Conservation (phyloP, 2,888 invertebrate species). For the Ferdinandea cuprea region DNA sequence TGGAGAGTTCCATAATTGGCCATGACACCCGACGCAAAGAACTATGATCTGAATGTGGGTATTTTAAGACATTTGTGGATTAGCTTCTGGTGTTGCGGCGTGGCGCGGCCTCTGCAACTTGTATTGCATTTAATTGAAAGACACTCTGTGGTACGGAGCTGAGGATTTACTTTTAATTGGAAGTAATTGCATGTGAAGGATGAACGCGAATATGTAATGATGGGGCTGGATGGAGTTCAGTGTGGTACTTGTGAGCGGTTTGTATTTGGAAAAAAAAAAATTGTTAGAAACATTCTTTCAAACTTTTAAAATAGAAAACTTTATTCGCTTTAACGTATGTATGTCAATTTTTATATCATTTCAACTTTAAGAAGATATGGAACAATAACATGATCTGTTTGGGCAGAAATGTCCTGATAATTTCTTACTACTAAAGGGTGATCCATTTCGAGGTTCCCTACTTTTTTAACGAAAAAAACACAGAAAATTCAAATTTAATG, state of each 20-base stretch:
- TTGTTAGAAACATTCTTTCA: no score
- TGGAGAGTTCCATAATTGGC: constrained; percentile 70
- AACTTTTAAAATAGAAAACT: no score
- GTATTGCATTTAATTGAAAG: constrained; percentile 36
- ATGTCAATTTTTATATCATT: no score
- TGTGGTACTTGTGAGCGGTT: not conserved
- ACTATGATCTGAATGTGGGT: constrained; percentile 26
- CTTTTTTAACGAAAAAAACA: no score
- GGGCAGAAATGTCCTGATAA: no score
- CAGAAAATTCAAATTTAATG: no score
- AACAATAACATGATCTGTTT: no score
- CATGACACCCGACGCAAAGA: constrained; percentile 61
- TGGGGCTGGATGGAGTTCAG: constrained; percentile 1
- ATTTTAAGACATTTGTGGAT: constrained; percentile 41
- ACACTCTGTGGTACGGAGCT: constrained; percentile 20
- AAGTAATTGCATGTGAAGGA: constrained; percentile 69
- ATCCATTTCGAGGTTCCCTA: no score
- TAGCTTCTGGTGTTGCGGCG: constrained; percentile 32
- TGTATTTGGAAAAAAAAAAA: no score
- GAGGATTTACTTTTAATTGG: constrained; percentile 61
- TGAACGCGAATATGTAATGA: constrained; percentile 35
- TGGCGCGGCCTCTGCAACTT: constrained; percentile 29
- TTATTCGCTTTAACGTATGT: no score
- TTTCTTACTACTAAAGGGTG: no score
- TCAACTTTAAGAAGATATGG: no score